Conservation (phyloP, 2,888 invertebrate genomes). For the Drosophila melanosoma region DNA sequence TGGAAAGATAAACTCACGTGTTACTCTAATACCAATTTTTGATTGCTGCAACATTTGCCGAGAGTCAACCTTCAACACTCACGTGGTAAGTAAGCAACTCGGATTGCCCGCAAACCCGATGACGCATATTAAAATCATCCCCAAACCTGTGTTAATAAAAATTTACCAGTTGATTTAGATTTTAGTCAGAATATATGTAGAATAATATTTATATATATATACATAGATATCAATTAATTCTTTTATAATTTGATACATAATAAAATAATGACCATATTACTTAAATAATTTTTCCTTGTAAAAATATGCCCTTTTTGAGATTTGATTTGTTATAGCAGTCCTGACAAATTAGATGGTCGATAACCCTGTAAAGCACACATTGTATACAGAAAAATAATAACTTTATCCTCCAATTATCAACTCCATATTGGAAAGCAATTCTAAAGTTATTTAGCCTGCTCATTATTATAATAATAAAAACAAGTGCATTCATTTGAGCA, state of each 20-base stretch:
- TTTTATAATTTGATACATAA: not conserved
- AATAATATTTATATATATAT: not conserved
- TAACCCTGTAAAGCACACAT: not conserved
- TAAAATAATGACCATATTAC: not conserved
- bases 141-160: too few species aligned
- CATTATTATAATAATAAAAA: not conserved
- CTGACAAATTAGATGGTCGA: not conserved
- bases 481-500: slow-evolving; percentile 21
- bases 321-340: not conserved
- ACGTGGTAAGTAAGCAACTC: slow-evolving; percentile 27
- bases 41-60: slow-evolving; percentile 25
- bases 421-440: not conserved
- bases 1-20: slow-evolving; percentile 18
- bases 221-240: not conserved
- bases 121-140: slow-evolving; percentile 17
- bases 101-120: slow-evolving; percentile 10
- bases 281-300: not conserved
- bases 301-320: not conserved
- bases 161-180: not conserved
- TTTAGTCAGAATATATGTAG: not conserved
- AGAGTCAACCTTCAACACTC: slow-evolving; percentile 20
- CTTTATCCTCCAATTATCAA: not conserved
- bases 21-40: not conserved
- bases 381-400: not conserved
- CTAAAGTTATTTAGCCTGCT: not conserved